Evolutionary conservation across 2,888 invertebrate species (phyloP).

Genomic region (Calliphora vomitoria): DNA sequence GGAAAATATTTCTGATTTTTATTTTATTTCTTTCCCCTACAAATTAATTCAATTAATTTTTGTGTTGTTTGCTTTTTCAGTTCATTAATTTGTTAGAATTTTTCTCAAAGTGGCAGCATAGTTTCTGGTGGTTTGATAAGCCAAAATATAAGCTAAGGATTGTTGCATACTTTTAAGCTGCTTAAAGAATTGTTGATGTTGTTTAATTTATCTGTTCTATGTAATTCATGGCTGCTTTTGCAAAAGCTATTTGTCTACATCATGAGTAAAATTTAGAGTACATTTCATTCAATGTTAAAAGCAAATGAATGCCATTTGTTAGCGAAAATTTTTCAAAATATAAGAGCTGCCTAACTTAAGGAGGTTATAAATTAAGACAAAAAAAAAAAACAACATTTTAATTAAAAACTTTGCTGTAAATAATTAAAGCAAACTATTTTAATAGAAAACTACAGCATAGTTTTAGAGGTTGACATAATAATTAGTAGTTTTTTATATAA

Average conservation of each 20-base stretch:
- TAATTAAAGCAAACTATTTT: too few species aligned
- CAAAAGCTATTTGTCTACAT: background rate
- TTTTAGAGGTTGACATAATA: too few species aligned
- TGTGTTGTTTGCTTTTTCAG: constrained; percentile 11
- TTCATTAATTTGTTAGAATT: background rate
- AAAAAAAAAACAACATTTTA: background rate
- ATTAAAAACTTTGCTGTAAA: background rate
- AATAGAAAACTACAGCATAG: too few species aligned
- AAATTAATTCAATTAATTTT: constrained; percentile 42
- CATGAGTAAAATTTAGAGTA: background rate
- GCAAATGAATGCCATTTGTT: background rate
- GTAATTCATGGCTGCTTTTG: background rate
- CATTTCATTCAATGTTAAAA: background rate
- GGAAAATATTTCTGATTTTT: background rate
- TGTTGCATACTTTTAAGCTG: constrained; percentile 44
- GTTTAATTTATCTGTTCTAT: background rate
- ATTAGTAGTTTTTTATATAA: background rate
- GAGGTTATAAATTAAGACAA: background rate
- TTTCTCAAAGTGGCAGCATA: background rate
- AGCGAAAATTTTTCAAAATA: background rate
- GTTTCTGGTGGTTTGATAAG: background rate
- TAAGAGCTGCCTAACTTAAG: background rate
- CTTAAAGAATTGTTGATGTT: constrained; percentile 42
- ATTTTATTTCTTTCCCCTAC: background rate
- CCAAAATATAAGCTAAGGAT: background rate